Conservation (phyloP, 1,140 invertebrate genomes). For the Battus philenor region DNA sequence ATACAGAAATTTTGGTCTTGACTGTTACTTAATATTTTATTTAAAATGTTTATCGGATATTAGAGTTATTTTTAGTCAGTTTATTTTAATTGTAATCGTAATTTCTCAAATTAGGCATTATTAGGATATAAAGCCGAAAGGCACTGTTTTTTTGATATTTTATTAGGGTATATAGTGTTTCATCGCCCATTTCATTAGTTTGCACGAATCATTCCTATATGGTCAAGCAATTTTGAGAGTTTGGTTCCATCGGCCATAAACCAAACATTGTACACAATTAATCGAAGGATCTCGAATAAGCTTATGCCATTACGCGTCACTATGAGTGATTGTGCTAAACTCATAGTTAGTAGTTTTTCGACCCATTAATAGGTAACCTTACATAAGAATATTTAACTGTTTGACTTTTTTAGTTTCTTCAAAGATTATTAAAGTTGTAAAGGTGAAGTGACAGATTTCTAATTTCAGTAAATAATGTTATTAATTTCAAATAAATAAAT, state of each 20-base stretch:
- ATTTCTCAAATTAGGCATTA: slow-evolving; percentile 22
- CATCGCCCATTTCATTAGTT: slow-evolving; percentile 66
- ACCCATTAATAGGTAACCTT: slow-evolving; percentile 53
- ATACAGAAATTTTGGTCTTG: no score
- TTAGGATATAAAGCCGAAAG: slow-evolving; percentile 23
- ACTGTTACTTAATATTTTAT: no score
- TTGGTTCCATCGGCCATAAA: slow-evolving; percentile 17
- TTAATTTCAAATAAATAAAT: no score
- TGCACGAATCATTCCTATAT: slow-evolving; percentile 74
- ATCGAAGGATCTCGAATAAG: slow-evolving; percentile 26
- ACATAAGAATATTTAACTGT: slow-evolving; percentile 26
- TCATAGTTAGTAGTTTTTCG: slow-evolving; percentile 64
- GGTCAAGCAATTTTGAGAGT: slow-evolving; percentile 38
- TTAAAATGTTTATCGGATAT: no score
- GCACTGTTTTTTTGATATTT: slow-evolving; percentile 31
- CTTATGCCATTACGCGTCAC: slow-evolving; percentile 52
- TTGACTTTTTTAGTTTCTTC: slow-evolving; percentile 22
- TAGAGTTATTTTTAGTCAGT: neutral
- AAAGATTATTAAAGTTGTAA: slow-evolving; percentile 18
- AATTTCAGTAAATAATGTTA: no score
- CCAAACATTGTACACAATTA: neutral
- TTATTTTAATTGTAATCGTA: no score
- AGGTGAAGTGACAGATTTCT: slow-evolving; percentile 18
- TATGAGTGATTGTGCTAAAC: slow-evolving; percentile 75
- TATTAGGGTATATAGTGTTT: slow-evolving; percentile 32